Evolutionary conservation across 2,888 invertebrate species (phyloP).

Genomic region (Agrochola macilenta): DNA sequence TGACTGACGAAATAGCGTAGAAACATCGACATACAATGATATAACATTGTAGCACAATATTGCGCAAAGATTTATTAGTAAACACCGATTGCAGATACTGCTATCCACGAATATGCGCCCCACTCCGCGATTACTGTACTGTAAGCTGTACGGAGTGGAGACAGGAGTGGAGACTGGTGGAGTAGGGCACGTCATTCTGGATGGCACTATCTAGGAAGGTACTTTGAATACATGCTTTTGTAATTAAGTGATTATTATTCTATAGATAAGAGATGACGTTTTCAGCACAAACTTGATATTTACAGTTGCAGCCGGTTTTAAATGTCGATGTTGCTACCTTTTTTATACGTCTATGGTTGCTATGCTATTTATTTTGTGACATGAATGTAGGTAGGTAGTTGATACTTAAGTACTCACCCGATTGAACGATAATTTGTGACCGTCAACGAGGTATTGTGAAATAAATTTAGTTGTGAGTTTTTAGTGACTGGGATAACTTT

Average conservation of each 20-base stretch:
- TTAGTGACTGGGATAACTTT: conserved; percentile 1
- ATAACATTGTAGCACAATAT: conserved; percentile 10
- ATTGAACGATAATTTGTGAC: conserved; percentile 9
- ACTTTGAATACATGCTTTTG: background rate
- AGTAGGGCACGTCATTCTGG: no score
- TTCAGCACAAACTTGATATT: conserved; percentile 23
- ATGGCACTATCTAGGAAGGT: background rate
- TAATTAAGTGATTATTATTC: background rate
- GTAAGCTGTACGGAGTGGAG: no score
- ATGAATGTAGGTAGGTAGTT: conserved; percentile 17
- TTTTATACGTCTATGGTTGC: no score
- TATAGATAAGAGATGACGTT: background rate
- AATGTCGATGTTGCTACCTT: conserved; percentile 31
- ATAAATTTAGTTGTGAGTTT: conserved; percentile 17
- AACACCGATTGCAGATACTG: background rate
- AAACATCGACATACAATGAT: conserved; percentile 19
- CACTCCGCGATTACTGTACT: no score
- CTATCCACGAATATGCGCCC: no score
- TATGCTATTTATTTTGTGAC: conserved; percentile 17
- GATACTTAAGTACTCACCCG: background rate
- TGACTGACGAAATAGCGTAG: conserved; percentile 32
- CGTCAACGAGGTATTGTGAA: conserved; percentile 39
- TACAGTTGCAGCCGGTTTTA: background rate
- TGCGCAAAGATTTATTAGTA: conserved; percentile 19
- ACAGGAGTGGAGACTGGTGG: no score